Evolutionary conservation across 2,888 invertebrate species (phyloP).

Genomic region (Lasioglossum marginatum): DNA sequence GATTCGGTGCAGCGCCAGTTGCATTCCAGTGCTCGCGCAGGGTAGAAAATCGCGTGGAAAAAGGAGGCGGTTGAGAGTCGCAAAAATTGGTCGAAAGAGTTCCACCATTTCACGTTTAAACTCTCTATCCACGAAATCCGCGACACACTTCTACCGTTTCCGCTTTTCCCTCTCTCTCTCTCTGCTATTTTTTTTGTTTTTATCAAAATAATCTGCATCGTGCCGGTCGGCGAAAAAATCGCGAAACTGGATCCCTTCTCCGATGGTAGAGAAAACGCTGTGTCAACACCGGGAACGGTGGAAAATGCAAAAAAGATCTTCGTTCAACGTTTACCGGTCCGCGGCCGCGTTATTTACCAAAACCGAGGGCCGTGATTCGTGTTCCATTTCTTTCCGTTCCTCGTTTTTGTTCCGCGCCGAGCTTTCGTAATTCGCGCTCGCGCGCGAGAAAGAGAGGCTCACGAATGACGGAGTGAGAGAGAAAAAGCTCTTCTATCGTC

Average conservation of each 20-base stretch:
- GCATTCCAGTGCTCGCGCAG: neutral
- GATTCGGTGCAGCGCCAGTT: neutral
- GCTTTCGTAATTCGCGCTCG: slow-evolving; percentile 30
- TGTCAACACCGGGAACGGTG: slow-evolving; percentile 35
- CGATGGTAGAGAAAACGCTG: slow-evolving; percentile 33
- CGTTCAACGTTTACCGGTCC: slow-evolving; percentile 27
- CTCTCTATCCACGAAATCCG: neutral
- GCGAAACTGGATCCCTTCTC: slow-evolving; percentile 26
- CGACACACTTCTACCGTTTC: neutral
- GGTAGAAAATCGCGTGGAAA: neutral
- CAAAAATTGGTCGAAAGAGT: neutral
- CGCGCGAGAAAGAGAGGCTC: neutral
- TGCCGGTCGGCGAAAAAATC: slow-evolving; percentile 1
- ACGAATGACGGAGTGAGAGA: neutral
- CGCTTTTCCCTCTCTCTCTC: neutral
- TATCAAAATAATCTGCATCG: slow-evolving; percentile 37
- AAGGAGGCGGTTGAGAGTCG: neutral
- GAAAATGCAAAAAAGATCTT: slow-evolving; percentile 45
- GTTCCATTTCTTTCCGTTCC: slow-evolving; percentile 1
- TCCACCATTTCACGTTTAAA: slow-evolving; percentile 12
- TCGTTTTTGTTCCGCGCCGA: neutral
- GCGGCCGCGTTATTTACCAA: slow-evolving; percentile 38
- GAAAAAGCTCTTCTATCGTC: neutral
- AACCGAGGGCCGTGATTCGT: slow-evolving; percentile 41
- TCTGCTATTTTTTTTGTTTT: slow-evolving; percentile 1